Base-by-base conservation (phyloP, 1,140 invertebrate species). In the Aphaenogaster floridana region DNA sequence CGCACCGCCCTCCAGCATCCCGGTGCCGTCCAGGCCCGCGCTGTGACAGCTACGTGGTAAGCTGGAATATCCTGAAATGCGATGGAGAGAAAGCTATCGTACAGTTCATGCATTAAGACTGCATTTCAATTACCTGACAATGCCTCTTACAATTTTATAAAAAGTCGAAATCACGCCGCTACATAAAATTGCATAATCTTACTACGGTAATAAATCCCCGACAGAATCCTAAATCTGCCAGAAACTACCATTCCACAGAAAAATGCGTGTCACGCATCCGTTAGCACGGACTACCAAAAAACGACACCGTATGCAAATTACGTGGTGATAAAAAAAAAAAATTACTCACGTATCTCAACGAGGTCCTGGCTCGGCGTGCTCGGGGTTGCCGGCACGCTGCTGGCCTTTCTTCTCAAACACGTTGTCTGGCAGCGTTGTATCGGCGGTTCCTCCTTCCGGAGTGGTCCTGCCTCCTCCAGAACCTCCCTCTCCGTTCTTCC, bases 401-500 rank as follows among this genome's bases (percentile, higher is more conserved):
- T 97, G 7, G 98, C 97, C 96, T 98, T 98, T 89, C 97, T 96
- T 90, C 97, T 96, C 17, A 97, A 95, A 59, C 97, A 96, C 72
- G 96, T 96, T 3, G 96, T 96, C 87, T 96, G 94, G 88, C 95
- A 96, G 89, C 96, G 94, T 94, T 96, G 95, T 91, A 97, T 96
- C 91, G 95, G 91, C 89, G 97, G 96, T 95, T 97, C 96, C 84
- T 97, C 96, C 74, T 96, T 95, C 34, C 95, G 94, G 34, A 96
- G 93, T 45, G 96, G 96, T 59, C 96, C 96, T 79, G 95, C 95
- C 90, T 98, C 97, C 92, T 97, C 97, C 69, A 98, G 95, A 74
- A 99, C 98, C 95, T 99, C 98, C 57, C 97, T 96, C 94, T 99
- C 98, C 21, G 98, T 98, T 80, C 98, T 96, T 2, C 98, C 98